Evolutionary conservation across 2,888 invertebrate species (phyloP), one percentile per base, ranked within the genome.

Genomic region (Tipula lateralis): DNA sequence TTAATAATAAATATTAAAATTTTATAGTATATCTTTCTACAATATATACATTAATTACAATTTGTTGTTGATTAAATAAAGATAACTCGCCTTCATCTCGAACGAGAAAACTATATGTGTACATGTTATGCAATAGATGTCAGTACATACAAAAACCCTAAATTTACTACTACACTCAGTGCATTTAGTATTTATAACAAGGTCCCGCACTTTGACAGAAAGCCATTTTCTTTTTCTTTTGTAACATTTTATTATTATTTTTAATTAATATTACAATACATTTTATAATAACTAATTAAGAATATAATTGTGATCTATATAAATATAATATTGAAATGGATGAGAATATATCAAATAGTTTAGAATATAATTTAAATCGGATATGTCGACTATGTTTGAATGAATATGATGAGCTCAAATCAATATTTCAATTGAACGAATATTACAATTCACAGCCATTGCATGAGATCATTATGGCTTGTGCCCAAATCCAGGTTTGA

Each of bases 331-430:
- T 32, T 19, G 80, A 83, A 82, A 85, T 85, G 84, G 83, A 84
- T 81, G 84, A 85, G 44, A 39, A 84, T 9, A 32, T 80, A 5
- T 29, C 44, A 44, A 34, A 83, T 36, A 50, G 34, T 83, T 29
- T 50, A 29, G 84, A 85, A 16, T 80, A 84, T 83, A 84, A 85
- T 83, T 66, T 84, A 16, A 44, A 83, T 50, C 80, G 81, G n/a
- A 85, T 83, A 83, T 85, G 85, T 39, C 24, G 85, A 44, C 80
- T 82, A 24, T 85, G 85, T 80, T 84, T 85, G 39, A 6, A 29
- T 30, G 85, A 85, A 44, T 83, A 50, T 32, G 81, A 80, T 24
- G 50, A 85, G 24, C 50, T 83, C 7, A 84, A 34, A 44, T 84
- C 85, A 13, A 24, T 85, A 30, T 85, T 85, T 80, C 83, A 80